Percentiles rank a stretch among this genome's conserved stretches.
phyloP scores from a whole-genome alignment of 2,888 invertebrate genomes.

The Orchesella flavescens region DNA sequence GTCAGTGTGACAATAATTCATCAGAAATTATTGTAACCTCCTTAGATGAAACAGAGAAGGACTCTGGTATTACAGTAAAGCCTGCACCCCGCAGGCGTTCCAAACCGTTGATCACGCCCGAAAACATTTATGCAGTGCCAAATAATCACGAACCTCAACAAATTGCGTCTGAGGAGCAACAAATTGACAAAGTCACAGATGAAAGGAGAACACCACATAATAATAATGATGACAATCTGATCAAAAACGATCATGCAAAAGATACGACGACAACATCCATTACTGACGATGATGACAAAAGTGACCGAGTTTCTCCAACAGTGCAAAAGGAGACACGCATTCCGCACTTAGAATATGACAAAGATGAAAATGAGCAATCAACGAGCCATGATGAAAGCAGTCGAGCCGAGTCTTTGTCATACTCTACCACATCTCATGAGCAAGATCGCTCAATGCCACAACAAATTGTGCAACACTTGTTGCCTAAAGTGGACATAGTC shows the following conservation, averaged over 20 bases:
- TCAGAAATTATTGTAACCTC: constrained; percentile 50
- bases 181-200: constrained; percentile 28
- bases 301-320: constrained; percentile 56
- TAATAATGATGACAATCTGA: constrained; percentile 25
- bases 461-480: constrained; percentile 51
- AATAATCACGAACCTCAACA: constrained; percentile 7
- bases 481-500: constrained; percentile 57
- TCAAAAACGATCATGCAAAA: constrained; percentile 43
- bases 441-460: constrained; percentile 61
- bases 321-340: constrained; percentile 21
- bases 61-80: constrained; percentile 52
- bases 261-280: constrained; percentile 37
- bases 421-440: constrained; percentile 59
- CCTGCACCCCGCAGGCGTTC: constrained; percentile 46
- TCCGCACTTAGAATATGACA: constrained; percentile 54
- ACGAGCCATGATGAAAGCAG: constrained; percentile 60
- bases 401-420: constrained; percentile 52
- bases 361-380: constrained; percentile 53
- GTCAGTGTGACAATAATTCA: constrained; percentile 31
- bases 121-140: constrained; percentile 53
- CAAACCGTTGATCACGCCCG: constrained; percentile 14
- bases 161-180: background rate
- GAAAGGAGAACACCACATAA: constrained; percentile 4
- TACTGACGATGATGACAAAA: constrained; percentile 29
- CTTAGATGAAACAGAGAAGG: constrained; percentile 31